phyloP scores from a whole-genome alignment of 2,797 vertebrate genomes.

The Hydrophis major region DNA sequence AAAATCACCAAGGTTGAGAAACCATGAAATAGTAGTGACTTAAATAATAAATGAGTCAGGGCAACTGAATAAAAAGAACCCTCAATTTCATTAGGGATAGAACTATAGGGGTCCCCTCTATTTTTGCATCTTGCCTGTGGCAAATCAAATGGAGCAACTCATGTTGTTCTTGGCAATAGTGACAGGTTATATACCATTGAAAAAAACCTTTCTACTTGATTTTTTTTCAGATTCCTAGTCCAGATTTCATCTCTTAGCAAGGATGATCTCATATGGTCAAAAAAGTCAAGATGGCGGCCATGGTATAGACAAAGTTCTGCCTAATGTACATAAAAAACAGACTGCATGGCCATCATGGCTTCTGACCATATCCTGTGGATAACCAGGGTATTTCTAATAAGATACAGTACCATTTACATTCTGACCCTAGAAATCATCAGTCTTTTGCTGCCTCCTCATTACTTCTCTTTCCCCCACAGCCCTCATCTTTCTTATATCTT shows the following conservation, averaged over 20 bases:
- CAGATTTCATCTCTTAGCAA: neutral
- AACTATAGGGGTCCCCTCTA: neutral
- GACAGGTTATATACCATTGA: neutral
- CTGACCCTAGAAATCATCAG: neutral
- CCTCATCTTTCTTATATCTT: neutral
- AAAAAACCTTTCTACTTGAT: neutral
- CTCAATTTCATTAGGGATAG: neutral
- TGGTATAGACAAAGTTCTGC: neutral
- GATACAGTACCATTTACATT: neutral
- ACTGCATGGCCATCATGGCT: neutral
- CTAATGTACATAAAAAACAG: neutral
- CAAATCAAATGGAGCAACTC: neutral
- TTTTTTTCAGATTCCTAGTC: neutral
- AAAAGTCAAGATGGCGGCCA: neutral
- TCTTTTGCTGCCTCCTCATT: neutral
- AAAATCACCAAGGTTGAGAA: neutral
- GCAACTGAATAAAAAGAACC: neutral
- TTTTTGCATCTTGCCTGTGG: neutral
- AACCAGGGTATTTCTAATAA: neutral
- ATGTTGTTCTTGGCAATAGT: neutral
- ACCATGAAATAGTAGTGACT: neutral
- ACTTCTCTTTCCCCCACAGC: neutral
- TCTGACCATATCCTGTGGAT: neutral
- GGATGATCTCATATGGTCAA: neutral
- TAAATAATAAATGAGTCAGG: neutral